Percentiles rank a stretch among this genome's conserved stretches.
phyloP scores from a whole-genome alignment of 1,140 invertebrate genomes.

The Bombus terrestris region DNA sequence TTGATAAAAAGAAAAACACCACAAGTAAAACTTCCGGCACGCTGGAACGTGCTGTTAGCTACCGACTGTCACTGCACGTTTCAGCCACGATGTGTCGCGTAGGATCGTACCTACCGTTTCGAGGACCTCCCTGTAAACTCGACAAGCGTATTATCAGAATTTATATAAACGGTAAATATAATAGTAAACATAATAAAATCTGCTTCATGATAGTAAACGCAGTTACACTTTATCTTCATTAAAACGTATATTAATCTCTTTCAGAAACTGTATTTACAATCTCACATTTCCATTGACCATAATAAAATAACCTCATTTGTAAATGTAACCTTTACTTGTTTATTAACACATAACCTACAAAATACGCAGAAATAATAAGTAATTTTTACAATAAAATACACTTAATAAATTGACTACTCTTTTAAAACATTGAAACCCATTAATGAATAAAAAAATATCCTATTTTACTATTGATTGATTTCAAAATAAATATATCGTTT shows the following conservation, averaged over 20 bases:
- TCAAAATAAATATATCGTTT: not conserved
- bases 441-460: not conserved
- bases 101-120: constrained; percentile 17
- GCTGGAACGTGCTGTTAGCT: constrained; percentile 36
- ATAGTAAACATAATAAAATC: not conserved
- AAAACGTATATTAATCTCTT: not conserved
- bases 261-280: not conserved
- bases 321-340: not conserved
- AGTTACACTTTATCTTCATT: not conserved
- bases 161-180: not conserved
- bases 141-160: not conserved
- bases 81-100: not conserved
- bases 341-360: not conserved
- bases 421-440: not conserved
- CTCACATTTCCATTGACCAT: not conserved
- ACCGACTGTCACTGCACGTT: constrained; percentile 42
- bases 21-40: not conserved
- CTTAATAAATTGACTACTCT: not conserved
- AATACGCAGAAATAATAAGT: not conserved
- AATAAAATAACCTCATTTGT: constrained; percentile 1
- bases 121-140: not conserved
- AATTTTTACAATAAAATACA: not conserved
- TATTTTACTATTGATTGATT: not conserved
- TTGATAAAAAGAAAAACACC: not conserved
- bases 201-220: not conserved